Evolutionary conservation across 2,888 invertebrate species (phyloP).

Genomic region (Camponotus fellah): DNA sequence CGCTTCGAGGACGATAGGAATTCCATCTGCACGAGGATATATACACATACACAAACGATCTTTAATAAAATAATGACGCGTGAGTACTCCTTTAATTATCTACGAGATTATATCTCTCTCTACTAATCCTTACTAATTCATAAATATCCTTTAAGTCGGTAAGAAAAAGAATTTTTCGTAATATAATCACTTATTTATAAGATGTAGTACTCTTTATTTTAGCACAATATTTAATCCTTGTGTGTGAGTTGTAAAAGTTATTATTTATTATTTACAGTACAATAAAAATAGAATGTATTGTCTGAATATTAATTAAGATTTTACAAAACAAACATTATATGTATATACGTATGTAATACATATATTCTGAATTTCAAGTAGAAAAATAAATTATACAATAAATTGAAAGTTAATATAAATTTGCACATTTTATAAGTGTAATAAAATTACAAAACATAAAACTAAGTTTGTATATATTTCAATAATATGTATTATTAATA

Average conservation of each 20-base stretch:
- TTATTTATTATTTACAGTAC: conserved; percentile 1
- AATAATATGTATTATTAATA: too few relatives aligned
- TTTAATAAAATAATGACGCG: conserved; percentile 80
- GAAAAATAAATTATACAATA: too few relatives aligned
- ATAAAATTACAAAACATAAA: too few relatives aligned
- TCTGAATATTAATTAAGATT: background rate
- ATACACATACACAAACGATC: conserved; percentile 63
- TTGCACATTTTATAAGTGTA: too few relatives aligned
- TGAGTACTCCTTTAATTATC: conserved; percentile 41
- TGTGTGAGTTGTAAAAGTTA: background rate
- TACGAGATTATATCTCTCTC: background rate
- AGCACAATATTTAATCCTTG: conserved; percentile 3
- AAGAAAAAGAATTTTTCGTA: conserved; percentile 15
- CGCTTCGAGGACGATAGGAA: conserved; percentile 69
- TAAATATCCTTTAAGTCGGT: background rate
- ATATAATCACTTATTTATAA: background rate
- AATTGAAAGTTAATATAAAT: too few relatives aligned
- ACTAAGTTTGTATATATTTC: too few relatives aligned
- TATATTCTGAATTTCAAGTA: background rate
- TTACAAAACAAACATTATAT: too few relatives aligned
- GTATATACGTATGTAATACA: background rate
- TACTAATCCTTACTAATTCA: conserved; percentile 8
- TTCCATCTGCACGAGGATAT: conserved; percentile 57
- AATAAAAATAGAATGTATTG: background rate
- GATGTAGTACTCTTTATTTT: background rate